phyloP scores from a whole-genome alignment of 1,140 invertebrate species.

The Frieseomelitta varia region DNA sequence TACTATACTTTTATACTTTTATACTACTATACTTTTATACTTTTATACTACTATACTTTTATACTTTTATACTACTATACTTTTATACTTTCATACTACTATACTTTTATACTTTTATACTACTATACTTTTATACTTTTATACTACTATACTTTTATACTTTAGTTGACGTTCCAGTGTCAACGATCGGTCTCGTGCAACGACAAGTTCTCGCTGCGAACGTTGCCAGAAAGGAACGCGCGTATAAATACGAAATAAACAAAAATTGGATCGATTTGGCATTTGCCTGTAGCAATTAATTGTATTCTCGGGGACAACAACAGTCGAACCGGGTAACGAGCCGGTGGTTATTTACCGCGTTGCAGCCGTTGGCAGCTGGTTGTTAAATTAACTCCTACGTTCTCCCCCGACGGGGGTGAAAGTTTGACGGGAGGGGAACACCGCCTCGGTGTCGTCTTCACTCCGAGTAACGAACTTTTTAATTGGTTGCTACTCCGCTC shows the following conservation, averaged over 20 bases:
- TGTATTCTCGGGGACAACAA: background rate
- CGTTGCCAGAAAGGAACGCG: too few species aligned
- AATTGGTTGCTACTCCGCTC: conserved; percentile 19
- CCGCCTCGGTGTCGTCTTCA: background rate
- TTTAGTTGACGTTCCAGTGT: too few species aligned
- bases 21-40: too few species aligned
- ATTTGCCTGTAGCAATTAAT: conserved; percentile 30
- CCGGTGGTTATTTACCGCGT: conserved; percentile 10
- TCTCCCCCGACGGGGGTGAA: background rate
- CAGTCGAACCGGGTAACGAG: background rate
- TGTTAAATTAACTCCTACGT: conserved; percentile 28
- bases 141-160: too few species aligned
- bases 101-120: too few species aligned
- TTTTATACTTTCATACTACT: too few species aligned
- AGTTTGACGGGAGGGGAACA: background rate
- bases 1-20: too few species aligned
- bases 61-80: too few species aligned
- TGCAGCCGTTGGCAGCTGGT: background rate
- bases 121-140: too few species aligned
- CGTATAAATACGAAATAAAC: background rate
- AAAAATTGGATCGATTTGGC: conserved; percentile 7
- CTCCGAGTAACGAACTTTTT: conserved; percentile 36
- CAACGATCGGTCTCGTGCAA: too few species aligned
- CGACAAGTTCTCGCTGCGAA: too few species aligned
- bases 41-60: too few species aligned